Evolutionary conservation across 1,140 invertebrate genomes (phyloP).

Genomic region (Helicoverpa zea): DNA sequence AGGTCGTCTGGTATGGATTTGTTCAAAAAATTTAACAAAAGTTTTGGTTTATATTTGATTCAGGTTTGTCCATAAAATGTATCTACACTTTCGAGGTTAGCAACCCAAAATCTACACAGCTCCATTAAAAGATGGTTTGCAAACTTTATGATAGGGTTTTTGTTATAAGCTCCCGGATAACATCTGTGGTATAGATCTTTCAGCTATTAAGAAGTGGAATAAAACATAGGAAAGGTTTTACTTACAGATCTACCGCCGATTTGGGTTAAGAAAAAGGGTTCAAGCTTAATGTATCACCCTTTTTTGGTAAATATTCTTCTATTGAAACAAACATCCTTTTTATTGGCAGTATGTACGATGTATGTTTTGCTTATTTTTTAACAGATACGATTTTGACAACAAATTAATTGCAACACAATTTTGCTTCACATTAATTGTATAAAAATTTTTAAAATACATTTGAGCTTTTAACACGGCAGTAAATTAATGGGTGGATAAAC

Average conservation of each 20-base stretch:
- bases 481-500: no score
- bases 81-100: background rate
- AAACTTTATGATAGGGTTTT: slow-evolving; percentile 38
- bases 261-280: background rate
- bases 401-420: no score
- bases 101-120: background rate
- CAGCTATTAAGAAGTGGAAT: slow-evolving; percentile 21
- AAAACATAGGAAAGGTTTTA: slow-evolving; percentile 29
- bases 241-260: background rate
- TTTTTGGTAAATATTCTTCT: background rate
- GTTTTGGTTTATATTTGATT: no score
- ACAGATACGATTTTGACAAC: no score
- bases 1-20: no score
- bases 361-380: no score
- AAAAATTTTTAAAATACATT: no score
- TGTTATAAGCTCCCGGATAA: slow-evolving; percentile 12
- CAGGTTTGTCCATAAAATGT: background rate
- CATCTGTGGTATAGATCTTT: slow-evolving; percentile 26
- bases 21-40: no score
- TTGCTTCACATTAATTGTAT: no score
- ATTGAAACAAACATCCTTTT: background rate
- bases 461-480: no score
- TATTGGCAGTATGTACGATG: background rate
- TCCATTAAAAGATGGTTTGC: slow-evolving; percentile 23
- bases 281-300: background rate